phyloP scores from a whole-genome alignment of 2,797 vertebrate genomes.

The Hypotaenidia okinawae region DNA sequence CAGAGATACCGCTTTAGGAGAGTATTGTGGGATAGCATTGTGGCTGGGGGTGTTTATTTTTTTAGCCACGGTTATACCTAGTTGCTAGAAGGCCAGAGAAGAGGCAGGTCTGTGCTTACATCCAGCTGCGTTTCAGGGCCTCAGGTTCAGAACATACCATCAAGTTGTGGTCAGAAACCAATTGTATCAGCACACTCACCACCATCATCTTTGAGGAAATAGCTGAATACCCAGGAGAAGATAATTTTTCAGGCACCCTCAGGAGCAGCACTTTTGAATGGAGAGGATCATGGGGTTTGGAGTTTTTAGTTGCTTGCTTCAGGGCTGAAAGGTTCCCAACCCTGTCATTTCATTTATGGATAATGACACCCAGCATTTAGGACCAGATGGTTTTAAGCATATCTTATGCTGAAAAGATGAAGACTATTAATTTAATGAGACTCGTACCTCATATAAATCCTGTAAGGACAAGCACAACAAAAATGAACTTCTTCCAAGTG shows the following conservation, averaged over 20 bases:
- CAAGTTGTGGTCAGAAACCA: neutral
- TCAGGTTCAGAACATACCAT: neutral
- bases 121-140: neutral
- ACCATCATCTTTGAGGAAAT: neutral
- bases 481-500: neutral
- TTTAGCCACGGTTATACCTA: neutral
- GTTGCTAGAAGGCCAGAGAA: neutral
- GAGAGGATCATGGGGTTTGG: neutral
- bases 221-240: neutral
- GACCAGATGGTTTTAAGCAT: constrained; percentile 2
- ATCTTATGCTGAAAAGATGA: neutral
- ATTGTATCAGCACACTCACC: neutral
- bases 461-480: neutral
- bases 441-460: constrained; percentile 7
- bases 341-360: constrained; percentile 16
- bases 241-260: neutral
- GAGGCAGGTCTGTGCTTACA: accelerated
- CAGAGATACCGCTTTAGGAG: neutral
- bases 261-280: neutral
- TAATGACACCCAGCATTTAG: constrained; percentile 10
- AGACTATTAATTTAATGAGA: constrained; percentile 41
- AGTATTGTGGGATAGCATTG: neutral
- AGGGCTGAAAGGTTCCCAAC: neutral
- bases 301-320: neutral
- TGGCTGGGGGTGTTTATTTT: neutral